Evolutionary conservation across 1,140 invertebrate genomes (phyloP).

Genomic region (Charaxes varanes): DNA sequence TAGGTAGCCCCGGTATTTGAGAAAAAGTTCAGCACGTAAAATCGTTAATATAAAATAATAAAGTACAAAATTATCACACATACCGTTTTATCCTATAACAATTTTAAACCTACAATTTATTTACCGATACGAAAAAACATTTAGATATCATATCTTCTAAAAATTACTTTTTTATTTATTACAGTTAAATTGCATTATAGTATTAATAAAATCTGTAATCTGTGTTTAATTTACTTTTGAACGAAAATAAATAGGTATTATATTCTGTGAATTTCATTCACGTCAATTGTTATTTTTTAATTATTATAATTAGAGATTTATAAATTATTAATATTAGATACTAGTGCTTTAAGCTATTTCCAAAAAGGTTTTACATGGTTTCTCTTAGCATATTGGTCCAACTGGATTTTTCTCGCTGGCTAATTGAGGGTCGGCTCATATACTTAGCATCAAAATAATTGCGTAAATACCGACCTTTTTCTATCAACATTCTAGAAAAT

Average conservation of each 20-base stretch:
- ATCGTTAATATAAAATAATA: slow-evolving; percentile 32
- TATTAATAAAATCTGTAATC: no score
- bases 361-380: not conserved
- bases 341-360: slow-evolving; percentile 10
- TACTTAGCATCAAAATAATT: not conserved
- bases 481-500: slow-evolving; percentile 11
- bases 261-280: slow-evolving; percentile 6
- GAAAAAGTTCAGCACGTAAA: slow-evolving; percentile 49
- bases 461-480: not conserved
- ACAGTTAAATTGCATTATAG: no score
- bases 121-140: not conserved
- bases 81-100: slow-evolving; percentile 24
- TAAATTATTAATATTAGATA: slow-evolving; percentile 3
- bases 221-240: no score
- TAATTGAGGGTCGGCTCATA: not conserved
- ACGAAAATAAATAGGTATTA: no score
- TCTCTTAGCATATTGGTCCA: not conserved
- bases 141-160: no score
- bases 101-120: slow-evolving; percentile 14
- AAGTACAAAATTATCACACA: slow-evolving; percentile 48
- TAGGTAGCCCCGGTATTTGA: slow-evolving; percentile 26
- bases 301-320: slow-evolving; percentile 1
- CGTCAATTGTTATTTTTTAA: slow-evolving; percentile 6
- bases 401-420: slow-evolving; percentile 1
- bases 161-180: no score